Base-by-base conservation (phyloP, 2,888 invertebrate species). In the Amorpha juglandis region DNA sequence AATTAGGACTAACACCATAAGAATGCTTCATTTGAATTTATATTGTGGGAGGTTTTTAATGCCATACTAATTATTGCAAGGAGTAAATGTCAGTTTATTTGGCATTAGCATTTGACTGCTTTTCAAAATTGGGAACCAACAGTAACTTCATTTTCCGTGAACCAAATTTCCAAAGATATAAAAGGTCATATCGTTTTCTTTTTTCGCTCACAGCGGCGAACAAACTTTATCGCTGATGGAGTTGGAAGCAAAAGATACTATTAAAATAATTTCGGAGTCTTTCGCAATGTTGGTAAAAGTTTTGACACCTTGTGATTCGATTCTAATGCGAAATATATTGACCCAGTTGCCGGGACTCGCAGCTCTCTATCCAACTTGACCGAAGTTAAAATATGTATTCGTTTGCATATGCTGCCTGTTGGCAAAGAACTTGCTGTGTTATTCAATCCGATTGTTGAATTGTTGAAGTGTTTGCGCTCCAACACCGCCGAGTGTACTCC, bases 321-420 rank as follows among this genome's bases (percentile, higher is more conserved):
- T 50, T 62, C 62, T 66, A 62, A 62, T 63, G 47, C 47, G 52
- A 68, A 79, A 73, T 78, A 67, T 74, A 71, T 74, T 79, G 80
- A 79, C 81, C 81, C 67, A 82, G 76, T 75, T 83, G 48, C 58
- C 63, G 62, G 67, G 64, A 69, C 65, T 64, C 51, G 51, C 64
- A 55, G 67, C 27, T 52, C 64, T 47, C 50, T 7, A 67, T 62
- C 63, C 58, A 27, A 55, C 63, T 51, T 42, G 42, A 74, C 70
- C 58, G 42, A 58, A 58, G 42, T 73, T 74, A 70, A 77, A 75
- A 76, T 74, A 74, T 76, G 72, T 73, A 77, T 75, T 74, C 69
- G 68, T 76, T 74, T 74, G 70, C 69, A 70, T 75, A 68, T 58
- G 65, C 67, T 67, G 65, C 21, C 68, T 63, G 65, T 67, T 68